phyloP scores from a whole-genome alignment of 2,888 invertebrate species.

The Galeruca laticollis region DNA sequence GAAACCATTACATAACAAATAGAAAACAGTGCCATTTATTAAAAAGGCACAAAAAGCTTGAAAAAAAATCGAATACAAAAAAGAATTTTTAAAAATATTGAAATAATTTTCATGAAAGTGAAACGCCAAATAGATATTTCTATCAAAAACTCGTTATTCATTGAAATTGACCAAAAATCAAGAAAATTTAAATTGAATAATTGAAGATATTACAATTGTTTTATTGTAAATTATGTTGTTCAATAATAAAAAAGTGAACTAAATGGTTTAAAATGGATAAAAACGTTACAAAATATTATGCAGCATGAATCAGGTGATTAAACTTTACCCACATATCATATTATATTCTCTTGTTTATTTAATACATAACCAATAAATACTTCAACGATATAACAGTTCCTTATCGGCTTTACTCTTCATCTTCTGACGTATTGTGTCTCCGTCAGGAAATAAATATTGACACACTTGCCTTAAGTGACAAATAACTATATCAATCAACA shows the following conservation, averaged over 20 bases:
- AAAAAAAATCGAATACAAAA: too few species aligned
- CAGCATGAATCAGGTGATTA: not conserved
- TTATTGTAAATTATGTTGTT: too few species aligned
- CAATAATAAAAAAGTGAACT: not conserved
- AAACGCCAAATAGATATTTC: too few species aligned
- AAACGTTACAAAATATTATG: not conserved
- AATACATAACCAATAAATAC: not conserved
- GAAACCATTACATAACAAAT: too few species aligned
- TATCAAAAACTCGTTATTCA: too few species aligned
- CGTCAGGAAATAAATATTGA: slow-evolving; percentile 12
- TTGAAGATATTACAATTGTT: too few species aligned
- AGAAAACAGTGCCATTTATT: too few species aligned
- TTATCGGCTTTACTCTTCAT: not conserved
- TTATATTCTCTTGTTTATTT: not conserved
- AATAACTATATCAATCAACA: slow-evolving; percentile 7
- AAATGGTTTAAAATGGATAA: not conserved
- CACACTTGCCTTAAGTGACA: not conserved
- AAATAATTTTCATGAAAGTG: too few species aligned
- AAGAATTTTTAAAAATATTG: too few species aligned
- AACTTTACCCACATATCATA: not conserved
- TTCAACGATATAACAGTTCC: slow-evolving; percentile 1
- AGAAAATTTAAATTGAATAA: too few species aligned
- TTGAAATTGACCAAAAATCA: too few species aligned
- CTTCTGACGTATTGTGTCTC: not conserved
- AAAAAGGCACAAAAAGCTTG: too few species aligned